Conservation (phyloP, 2,888 invertebrate species). For the Oasisia sp. region DNA sequence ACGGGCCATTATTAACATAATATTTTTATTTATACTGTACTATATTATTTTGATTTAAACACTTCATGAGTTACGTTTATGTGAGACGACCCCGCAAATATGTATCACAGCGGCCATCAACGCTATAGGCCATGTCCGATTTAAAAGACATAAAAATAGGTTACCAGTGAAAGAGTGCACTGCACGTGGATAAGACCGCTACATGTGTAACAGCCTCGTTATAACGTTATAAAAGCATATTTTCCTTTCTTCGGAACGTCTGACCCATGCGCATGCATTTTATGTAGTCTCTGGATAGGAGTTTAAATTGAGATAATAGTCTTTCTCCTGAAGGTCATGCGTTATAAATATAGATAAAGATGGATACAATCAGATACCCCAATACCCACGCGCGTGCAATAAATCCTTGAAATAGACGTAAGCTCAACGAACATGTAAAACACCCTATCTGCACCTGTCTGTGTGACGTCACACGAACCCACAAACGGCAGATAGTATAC, state of each 20-base stretch:
- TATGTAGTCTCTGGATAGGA: background rate
- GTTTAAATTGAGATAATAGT: background rate
- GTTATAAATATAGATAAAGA: too few relatives aligned
- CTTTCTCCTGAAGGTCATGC: background rate
- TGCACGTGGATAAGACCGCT: background rate
- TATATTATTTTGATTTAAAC: too few relatives aligned
- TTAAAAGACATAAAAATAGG: background rate
- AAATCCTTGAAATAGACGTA: background rate
- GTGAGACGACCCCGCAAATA: background rate
- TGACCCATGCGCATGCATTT: background rate
- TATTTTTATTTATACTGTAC: background rate
- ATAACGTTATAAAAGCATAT: background rate
- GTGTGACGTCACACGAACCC: too few relatives aligned
- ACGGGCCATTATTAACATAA: background rate
- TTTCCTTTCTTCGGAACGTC: background rate
- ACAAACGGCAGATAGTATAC: background rate
- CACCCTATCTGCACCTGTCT: background rate
- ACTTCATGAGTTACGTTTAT: too few relatives aligned
- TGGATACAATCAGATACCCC: background rate
- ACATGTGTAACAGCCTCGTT: background rate
- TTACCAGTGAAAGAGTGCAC: background rate
- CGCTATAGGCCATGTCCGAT: background rate
- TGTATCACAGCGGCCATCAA: background rate
- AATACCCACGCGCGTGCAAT: background rate
- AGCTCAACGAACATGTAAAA: background rate